Percentiles rank a stretch among this genome's conserved stretches.
Evolutionary conservation across 2,113 vertebrate species (phyloP).

Genomic region (Perca fluviatilis): DNA sequence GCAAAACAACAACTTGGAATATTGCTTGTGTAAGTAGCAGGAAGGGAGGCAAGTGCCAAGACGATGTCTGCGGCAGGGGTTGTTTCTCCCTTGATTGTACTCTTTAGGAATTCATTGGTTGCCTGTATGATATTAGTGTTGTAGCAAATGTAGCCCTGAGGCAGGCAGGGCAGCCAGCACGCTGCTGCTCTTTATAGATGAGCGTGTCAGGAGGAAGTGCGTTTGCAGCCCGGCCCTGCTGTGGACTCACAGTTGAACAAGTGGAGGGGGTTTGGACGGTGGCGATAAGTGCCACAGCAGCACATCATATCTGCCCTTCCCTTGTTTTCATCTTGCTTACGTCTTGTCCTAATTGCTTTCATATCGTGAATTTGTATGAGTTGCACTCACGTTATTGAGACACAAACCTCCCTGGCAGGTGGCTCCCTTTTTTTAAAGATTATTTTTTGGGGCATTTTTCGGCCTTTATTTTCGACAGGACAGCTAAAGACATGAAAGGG

Average conservation of each 20-base stretch:
- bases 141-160: constrained; percentile 71
- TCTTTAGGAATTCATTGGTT: constrained; percentile 79
- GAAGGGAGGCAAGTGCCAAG: constrained; percentile 61
- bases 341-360: constrained; percentile 61
- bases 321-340: constrained; percentile 39
- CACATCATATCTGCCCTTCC: constrained; percentile 28
- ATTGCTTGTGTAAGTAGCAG: constrained; percentile 75
- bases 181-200: constrained; percentile 67
- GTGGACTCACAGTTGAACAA: constrained; percentile 45
- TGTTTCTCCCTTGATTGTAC: constrained; percentile 78
- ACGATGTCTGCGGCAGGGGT: constrained; percentile 57
- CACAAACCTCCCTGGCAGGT: constrained; percentile 46
- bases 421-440: constrained; percentile 27
- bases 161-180: constrained; percentile 55
- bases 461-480: too few relatives aligned
- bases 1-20: constrained; percentile 82
- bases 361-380: constrained; percentile 55
- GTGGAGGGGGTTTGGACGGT: constrained; percentile 46
- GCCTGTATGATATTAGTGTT: constrained; percentile 81
- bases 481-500: too few relatives aligned
- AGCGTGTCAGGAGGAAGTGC: constrained; percentile 58
- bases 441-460: too few relatives aligned
- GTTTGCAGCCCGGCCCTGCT: constrained; percentile 46
- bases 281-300: constrained; percentile 34
- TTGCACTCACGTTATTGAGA: constrained; percentile 53